phyloP scores from a whole-genome alignment of 2,797 vertebrate genomes.

The Xerus rutilus region DNA sequence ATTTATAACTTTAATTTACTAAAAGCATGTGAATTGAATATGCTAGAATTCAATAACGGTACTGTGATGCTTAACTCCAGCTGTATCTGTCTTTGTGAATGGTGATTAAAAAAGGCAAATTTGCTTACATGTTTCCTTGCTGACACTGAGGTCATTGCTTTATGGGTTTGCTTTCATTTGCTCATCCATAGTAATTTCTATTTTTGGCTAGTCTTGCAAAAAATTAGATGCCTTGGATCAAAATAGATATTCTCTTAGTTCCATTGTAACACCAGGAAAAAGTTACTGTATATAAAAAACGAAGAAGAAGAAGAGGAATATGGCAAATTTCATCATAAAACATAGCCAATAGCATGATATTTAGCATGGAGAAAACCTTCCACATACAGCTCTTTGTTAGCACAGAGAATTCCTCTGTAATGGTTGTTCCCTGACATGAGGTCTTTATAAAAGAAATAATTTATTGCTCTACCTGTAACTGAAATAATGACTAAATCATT shows the following conservation, averaged over 20 bases:
- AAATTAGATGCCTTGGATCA: conserved; percentile 85
- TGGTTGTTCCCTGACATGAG: conserved; percentile 82
- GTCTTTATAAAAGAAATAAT: conserved; percentile 87
- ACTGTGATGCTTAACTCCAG: conserved; percentile 80
- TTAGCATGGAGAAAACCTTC: conserved; percentile 84
- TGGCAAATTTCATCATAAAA: conserved; percentile 83
- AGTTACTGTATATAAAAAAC: conserved; percentile 47
- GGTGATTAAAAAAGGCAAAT: conserved; percentile 88
- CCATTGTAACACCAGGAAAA: conserved; percentile 83
- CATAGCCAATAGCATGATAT: conserved; percentile 85
- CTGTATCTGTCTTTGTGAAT: conserved; percentile 87
- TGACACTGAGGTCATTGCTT: conserved; percentile 88
- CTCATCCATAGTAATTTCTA: conserved; percentile 87
- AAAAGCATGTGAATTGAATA: conserved; percentile 87
- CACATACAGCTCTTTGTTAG: conserved; percentile 83
- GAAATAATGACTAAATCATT: conserved; percentile 89
- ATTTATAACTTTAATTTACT: conserved; percentile 86
- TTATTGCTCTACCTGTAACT: conserved; percentile 87
- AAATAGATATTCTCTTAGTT: conserved; percentile 85
- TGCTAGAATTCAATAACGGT: conserved; percentile 81
- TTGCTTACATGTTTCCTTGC: conserved; percentile 87
- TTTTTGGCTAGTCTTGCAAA: conserved; percentile 87
- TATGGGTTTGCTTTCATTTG: conserved; percentile 88
- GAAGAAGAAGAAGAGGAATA: conserved; percentile 74
- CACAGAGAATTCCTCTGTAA: conserved; percentile 83